Evolutionary conservation across 1,140 invertebrate genomes (phyloP).

Genomic region (Phenacoccus solenopsis): DNA sequence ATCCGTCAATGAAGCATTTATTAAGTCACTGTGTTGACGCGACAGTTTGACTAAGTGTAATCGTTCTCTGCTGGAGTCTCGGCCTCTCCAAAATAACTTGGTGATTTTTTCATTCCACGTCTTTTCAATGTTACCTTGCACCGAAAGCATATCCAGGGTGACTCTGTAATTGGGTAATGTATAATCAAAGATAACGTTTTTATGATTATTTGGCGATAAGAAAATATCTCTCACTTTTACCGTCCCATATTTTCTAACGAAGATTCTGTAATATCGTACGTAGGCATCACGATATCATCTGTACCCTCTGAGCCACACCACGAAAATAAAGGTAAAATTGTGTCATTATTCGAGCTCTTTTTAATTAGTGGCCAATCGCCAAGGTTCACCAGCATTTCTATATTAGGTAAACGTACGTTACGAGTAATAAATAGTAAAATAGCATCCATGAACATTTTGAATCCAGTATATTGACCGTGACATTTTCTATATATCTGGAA

Average conservation of each 20-base stretch:
- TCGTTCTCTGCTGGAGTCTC: conserved; percentile 73
- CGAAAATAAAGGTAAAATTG: conserved; percentile 74
- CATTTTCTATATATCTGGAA: conserved; percentile 68
- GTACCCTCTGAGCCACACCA: conserved; percentile 85
- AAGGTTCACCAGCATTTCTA: conserved; percentile 85
- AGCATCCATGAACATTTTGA: conserved; percentile 89
- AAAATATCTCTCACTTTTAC: conserved; percentile 36
- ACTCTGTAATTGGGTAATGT: conserved; percentile 48
- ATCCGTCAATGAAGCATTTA: conserved; percentile 87
- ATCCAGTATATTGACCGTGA: conserved; percentile 88
- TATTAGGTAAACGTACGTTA: conserved; percentile 72
- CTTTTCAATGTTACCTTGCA: conserved; percentile 61
- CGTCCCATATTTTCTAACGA: conserved; percentile 81
- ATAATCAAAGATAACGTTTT: not conserved
- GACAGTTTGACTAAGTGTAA: conserved; percentile 72
- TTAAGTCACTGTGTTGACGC: conserved; percentile 58
- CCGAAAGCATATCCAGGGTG: conserved; percentile 69
- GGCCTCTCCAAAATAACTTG: conserved; percentile 79
- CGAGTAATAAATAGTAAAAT: conserved; percentile 69
- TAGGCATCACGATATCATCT: conserved; percentile 84
- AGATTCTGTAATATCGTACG: conserved; percentile 83
- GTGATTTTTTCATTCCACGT: conserved; percentile 61
- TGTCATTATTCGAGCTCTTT: conserved; percentile 35
- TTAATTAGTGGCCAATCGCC: conserved; percentile 85
- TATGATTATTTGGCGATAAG: not conserved